Conservation (phyloP, 2,797 vertebrate genomes). For the Thalassophryne amazonica region DNA sequence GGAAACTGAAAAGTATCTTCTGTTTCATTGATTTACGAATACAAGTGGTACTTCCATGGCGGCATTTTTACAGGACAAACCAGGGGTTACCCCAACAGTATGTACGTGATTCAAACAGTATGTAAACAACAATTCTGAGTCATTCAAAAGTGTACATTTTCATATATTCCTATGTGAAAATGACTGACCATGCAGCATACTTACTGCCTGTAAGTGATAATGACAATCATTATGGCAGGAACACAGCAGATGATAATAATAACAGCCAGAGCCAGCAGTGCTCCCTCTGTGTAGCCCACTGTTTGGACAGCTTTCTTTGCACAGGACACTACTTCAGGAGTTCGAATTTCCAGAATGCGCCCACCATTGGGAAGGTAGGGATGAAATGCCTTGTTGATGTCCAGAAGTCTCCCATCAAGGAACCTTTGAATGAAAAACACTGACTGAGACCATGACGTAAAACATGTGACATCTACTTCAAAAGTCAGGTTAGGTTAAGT, state of each 20-base stretch:
- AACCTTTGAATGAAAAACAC: slow-evolving; percentile 76
- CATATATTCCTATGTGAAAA: no score
- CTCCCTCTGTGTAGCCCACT: slow-evolving; percentile 94
- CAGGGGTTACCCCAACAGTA: no score
- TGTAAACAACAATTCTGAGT: no score
- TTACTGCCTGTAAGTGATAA: slow-evolving; percentile 97
- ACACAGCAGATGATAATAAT: slow-evolving; percentile 96
- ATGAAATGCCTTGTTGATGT: slow-evolving; percentile 97
- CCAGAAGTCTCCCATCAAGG: slow-evolving; percentile 93
- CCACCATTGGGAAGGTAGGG: slow-evolving; percentile 91
- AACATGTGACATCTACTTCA: no score
- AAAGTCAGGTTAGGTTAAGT: no score
- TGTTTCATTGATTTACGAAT: no score
- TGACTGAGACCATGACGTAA: not conserved
- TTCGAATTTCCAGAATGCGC: slow-evolving; percentile 93
- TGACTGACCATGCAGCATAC: not conserved
- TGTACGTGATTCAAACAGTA: no score
- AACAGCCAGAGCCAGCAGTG: slow-evolving; percentile 89
- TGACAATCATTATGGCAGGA: slow-evolving; percentile 93
- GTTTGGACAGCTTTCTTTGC: slow-evolving; percentile 92
- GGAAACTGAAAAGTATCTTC: no score
- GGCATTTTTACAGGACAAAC: no score
- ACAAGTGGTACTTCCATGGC: no score
- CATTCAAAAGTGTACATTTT: no score
- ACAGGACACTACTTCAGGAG: slow-evolving; percentile 88